phyloP scores from a whole-genome alignment of 2,888 invertebrate species.

The Dasypolia templi region DNA sequence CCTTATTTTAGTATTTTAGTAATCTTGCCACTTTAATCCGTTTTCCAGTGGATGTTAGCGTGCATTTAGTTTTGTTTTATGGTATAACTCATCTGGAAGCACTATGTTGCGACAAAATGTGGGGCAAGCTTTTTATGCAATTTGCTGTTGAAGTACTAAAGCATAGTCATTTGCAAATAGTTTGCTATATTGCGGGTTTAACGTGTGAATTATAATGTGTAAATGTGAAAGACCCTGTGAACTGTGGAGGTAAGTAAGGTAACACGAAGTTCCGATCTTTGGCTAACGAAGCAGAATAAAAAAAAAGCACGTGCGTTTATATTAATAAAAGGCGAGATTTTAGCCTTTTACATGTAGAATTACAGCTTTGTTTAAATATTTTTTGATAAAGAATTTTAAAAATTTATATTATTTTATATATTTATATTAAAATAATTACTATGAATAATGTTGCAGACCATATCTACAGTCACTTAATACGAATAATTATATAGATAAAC shows the following conservation, averaged over 20 bases:
- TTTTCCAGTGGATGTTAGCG: not conserved
- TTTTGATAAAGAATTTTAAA: not conserved
- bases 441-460: not conserved
- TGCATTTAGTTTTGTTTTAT: not conserved
- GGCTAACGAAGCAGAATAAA: not conserved
- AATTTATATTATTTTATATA: not conserved
- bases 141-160: conserved; percentile 1
- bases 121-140: conserved; percentile 2
- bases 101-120: conserved; percentile 1
- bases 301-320: not conserved
- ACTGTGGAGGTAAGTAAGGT: not conserved
- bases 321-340: not conserved
- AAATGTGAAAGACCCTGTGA: not conserved
- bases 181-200: conserved; percentile 4
- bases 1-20: not conserved
- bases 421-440: not conserved
- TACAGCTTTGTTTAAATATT: not conserved
- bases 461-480: not conserved
- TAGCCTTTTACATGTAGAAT: not conserved
- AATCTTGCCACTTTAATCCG: not conserved
- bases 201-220: not conserved
- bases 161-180: not conserved
- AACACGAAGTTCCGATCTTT: not conserved
- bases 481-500: not conserved
- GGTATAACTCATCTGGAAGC: not conserved